These are phyloP conservation scores for Chroicocephalus ridibundus DNA, from an alignment of 2,113 vertebrate species.

Conservation along the genomic window DNA sequence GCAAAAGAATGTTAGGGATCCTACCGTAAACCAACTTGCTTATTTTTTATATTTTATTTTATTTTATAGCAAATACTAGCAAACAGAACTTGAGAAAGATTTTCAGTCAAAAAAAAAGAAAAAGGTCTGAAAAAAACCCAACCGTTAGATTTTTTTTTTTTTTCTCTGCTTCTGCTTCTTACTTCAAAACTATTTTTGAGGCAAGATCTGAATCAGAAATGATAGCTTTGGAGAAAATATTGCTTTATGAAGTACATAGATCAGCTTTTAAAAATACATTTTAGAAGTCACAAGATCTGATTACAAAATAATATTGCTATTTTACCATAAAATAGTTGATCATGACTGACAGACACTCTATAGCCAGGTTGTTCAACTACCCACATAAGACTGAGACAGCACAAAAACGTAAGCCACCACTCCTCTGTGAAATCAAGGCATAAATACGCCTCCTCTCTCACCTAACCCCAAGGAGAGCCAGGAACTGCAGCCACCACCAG, in stretches of 20 bases:
- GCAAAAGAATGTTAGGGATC: not conserved
- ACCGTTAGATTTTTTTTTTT: too few relatives aligned
- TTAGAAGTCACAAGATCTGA: not conserved
- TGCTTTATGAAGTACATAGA: not conserved
- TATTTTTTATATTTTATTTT: too few relatives aligned
- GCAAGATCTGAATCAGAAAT: not conserved
- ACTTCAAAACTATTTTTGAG: not conserved
- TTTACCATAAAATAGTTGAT: not conserved
- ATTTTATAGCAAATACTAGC: not conserved
- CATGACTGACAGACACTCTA: rapidly evolving
- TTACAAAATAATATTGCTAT: not conserved
- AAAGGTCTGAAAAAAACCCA: not conserved
- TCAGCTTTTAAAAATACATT: not conserved
- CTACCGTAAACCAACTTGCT: not conserved
- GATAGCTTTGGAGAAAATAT: not conserved
- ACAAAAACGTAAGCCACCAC: not conserved
- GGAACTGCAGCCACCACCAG: not conserved
- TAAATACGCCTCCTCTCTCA: not conserved
- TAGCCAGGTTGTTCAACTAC: not conserved
- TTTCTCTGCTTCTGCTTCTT: not conserved
- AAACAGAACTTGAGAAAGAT: not conserved
- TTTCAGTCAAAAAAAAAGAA: not conserved
- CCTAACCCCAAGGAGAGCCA: not conserved
- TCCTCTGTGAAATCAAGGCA: not conserved
- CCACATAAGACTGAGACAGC: not conserved